These are phyloP conservation scores for Drosophila mimetica DNA, from an alignment of 2,888 invertebrate species.

Conservation along the genomic window DNA sequence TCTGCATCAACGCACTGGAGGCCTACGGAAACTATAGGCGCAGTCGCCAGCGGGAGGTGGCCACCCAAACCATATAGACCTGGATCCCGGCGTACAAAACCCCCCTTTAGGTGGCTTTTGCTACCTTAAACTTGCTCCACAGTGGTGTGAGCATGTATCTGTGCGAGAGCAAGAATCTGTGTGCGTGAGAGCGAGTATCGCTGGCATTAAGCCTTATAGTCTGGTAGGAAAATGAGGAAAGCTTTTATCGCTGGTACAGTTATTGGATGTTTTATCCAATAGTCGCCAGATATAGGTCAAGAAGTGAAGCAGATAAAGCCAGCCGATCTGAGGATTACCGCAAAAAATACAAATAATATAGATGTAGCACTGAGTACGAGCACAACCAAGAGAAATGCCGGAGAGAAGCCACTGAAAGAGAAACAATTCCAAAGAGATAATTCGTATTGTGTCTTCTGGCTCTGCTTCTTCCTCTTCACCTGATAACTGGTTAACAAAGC, in stretches of 20 bases:
- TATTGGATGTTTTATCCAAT: constrained; percentile 28
- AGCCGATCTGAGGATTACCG: background rate
- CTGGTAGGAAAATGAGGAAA: constrained; percentile 39
- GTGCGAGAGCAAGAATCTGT: constrained; percentile 5
- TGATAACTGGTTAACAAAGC: constrained; percentile 34
- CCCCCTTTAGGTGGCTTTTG: background rate
- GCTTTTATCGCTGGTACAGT: constrained; percentile 11
- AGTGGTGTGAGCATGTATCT: constrained; percentile 4
- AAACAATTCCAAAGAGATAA: constrained; percentile 38
- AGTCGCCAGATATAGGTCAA: constrained; percentile 29
- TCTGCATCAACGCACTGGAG: constrained; percentile 64
- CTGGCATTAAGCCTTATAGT: constrained; percentile 18
- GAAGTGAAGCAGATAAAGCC: constrained; percentile 3
- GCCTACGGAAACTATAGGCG: constrained; percentile 59
- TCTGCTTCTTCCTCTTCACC: constrained; percentile 5
- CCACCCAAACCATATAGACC: constrained; percentile 61
- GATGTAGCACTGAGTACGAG: background rate
- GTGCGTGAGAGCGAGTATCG: constrained; percentile 11
- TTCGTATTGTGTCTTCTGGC: constrained; percentile 6
- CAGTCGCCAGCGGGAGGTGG: constrained; percentile 63
- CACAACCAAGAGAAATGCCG: background rate
- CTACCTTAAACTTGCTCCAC: background rate
- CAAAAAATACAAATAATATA: background rate
- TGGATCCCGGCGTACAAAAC: background rate
- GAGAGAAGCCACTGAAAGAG: background rate